These are phyloP conservation scores for Prochilodus magdalenae DNA, from an alignment of 2,113 vertebrate genomes.

Conservation along the genomic window DNA sequence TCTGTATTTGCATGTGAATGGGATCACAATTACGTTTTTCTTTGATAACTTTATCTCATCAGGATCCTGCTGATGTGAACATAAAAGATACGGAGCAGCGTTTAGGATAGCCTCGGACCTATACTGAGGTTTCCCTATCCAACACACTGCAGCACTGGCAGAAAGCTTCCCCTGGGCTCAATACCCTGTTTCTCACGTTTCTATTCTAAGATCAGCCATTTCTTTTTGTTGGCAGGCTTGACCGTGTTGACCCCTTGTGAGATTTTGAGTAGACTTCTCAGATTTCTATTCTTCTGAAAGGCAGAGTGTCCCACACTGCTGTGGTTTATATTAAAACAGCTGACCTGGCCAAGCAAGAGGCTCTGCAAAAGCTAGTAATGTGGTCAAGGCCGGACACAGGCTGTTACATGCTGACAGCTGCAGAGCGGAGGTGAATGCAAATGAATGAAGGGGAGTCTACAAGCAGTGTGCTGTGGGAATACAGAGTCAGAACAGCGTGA, in stretches of 20 bases:
- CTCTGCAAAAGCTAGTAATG: not conserved
- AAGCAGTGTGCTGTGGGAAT: not conserved
- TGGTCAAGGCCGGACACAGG: not conserved
- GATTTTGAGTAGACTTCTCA: slow-evolving; percentile 38
- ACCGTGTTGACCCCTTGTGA: slow-evolving; percentile 24
- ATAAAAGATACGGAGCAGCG: slow-evolving; percentile 15
- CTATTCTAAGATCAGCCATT: slow-evolving; percentile 51
- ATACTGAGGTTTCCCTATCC: not conserved
- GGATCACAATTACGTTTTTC: no score
- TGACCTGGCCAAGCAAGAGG: slow-evolving; percentile 2
- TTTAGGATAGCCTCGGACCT: slow-evolving; percentile 12
- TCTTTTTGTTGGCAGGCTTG: slow-evolving; percentile 42
- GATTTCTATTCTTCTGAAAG: slow-evolving; percentile 19
- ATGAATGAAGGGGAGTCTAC: not conserved
- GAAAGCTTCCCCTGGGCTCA: slow-evolving; percentile 21
- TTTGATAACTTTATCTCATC: no score
- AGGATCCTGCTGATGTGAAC: not conserved
- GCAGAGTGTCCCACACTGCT: not conserved
- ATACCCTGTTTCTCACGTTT: slow-evolving; percentile 55
- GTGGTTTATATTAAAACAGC: slow-evolving; percentile 6
- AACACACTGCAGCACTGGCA: not conserved
- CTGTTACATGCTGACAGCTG: not conserved
- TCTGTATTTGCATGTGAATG: no score
- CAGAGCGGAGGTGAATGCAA: not conserved
- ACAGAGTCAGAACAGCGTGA: not conserved